Conservation (phyloP, 1,140 invertebrate species). For the Ceratina calcarata region DNA sequence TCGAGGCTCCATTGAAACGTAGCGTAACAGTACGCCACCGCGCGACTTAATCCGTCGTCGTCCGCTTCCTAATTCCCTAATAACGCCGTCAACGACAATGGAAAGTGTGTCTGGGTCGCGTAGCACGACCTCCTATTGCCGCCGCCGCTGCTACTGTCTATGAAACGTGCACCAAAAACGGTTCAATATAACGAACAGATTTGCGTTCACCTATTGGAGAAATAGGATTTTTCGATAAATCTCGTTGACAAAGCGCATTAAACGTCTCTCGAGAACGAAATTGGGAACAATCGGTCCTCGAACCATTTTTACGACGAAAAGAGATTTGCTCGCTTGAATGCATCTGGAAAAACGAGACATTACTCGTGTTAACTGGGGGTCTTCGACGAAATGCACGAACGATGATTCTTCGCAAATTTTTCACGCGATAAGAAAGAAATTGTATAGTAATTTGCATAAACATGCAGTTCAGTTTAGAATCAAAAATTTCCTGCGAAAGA, state of each 20-base stretch:
- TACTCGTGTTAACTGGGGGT: slow-evolving; percentile 5
- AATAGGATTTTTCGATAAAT: slow-evolving; percentile 59
- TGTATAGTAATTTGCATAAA: too few relatives aligned
- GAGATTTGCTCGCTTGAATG: slow-evolving; percentile 49
- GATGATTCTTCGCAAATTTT: too few relatives aligned
- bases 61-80: slow-evolving; percentile 63
- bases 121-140: not conserved
- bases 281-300: slow-evolving; percentile 49
- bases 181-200: slow-evolving; percentile 8
- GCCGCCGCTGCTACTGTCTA: not conserved
- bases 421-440: too few relatives aligned
- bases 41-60: slow-evolving; percentile 55
- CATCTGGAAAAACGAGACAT: slow-evolving; percentile 14
- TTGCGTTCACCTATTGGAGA: not conserved
- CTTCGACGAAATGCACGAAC: too few relatives aligned
- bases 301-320: slow-evolving; percentile 53
- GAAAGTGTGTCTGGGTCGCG: slow-evolving; percentile 1
- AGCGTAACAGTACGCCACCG: slow-evolving; percentile 60
- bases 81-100: slow-evolving; percentile 62
- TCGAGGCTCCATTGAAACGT: slow-evolving; percentile 68
- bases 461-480: too few relatives aligned
- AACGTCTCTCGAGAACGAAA: slow-evolving; percentile 56
- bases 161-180: not conserved
- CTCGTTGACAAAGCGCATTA: slow-evolving; percentile 69
- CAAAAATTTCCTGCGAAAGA: too few relatives aligned